phyloP scores from a whole-genome alignment of 2,888 invertebrate genomes.

The Tupiocoris notatus region DNA sequence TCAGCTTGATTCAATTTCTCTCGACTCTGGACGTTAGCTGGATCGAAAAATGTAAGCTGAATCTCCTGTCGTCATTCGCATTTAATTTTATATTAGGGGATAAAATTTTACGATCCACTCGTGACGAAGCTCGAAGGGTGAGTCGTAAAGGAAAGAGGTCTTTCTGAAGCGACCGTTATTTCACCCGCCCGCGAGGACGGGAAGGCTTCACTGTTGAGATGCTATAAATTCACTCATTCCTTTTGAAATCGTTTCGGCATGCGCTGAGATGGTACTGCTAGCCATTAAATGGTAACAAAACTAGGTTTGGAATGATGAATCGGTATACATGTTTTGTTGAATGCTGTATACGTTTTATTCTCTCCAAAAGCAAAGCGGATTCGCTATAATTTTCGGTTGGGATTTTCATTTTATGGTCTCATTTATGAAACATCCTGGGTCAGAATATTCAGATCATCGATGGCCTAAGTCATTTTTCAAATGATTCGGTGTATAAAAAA shows the following conservation, averaged over 20 bases:
- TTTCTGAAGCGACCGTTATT: background rate
- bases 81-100: background rate
- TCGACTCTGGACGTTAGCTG: too few species aligned
- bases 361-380: too few species aligned
- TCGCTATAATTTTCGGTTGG: too few species aligned
- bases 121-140: background rate
- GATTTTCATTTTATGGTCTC: too few species aligned
- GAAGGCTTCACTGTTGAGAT: background rate
- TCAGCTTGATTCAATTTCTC: too few species aligned
- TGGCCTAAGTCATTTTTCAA: too few species aligned
- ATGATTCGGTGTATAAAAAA: too few species aligned
- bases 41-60: too few species aligned
- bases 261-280: too few species aligned
- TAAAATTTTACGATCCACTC: background rate
- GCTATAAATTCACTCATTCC: background rate
- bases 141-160: background rate
- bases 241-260: background rate
- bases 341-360: too few species aligned
- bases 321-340: background rate
- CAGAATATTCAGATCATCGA: too few species aligned
- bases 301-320: background rate
- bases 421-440: too few species aligned
- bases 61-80: background rate
- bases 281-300: background rate
- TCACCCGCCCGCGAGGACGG: background rate